Base-by-base conservation (phyloP, 2,113 vertebrate genomes). In the Hypocryptadius cinnamomeus region DNA sequence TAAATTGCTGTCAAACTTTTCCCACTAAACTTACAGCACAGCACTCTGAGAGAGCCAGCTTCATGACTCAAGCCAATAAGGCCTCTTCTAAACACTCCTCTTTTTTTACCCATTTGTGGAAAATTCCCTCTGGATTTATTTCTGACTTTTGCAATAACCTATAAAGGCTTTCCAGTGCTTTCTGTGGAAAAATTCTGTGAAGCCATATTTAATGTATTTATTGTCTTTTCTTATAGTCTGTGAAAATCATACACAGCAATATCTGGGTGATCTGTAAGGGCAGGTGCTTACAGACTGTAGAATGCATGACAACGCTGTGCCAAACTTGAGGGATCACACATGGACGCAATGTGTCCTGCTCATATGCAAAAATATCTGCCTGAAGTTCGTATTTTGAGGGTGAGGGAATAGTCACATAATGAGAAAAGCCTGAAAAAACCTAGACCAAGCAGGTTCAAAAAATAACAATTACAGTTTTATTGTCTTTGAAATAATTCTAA, bases 1-100 rank as follows among this genome's bases (percentile, higher is more conserved):
- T 98, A 98, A 97, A 98, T 98, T 96, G 97, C 98, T 98, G 98
- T 98, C 98, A 98, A 97, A 98, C 97, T 97, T 98, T 96, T 96
- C 98, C 97, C 96, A 97, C 97, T 97, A 97, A 96, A 97, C 97
- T 97, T 97, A 97, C 97, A 72, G 96, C 97, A 95, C 95, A 97
- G 79, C 97, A 94, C 92, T 96, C 31, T 2, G 96, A 96, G 96
- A 96, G 96, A 97, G 97, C 97, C 97, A 98, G 96, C 95, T 96
- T 87, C 57, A 17, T 93, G 94, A 96, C 89, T 97, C 94, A 95
- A 97, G 97, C 97, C 98, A 97, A 94, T 87, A 97, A 97, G 98
- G 94, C 96, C 97, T 97, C 90, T 80, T 95, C 92, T 91, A 86
- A 95, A 89, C 37, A 79, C 86, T 96, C 72, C 57, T 94, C 88